Percentiles rank a stretch among this genome's conserved stretches.
Evolutionary conservation across 1,140 invertebrate genomes (phyloP).

Genomic region (Zaprionus lachaisei): DNA sequence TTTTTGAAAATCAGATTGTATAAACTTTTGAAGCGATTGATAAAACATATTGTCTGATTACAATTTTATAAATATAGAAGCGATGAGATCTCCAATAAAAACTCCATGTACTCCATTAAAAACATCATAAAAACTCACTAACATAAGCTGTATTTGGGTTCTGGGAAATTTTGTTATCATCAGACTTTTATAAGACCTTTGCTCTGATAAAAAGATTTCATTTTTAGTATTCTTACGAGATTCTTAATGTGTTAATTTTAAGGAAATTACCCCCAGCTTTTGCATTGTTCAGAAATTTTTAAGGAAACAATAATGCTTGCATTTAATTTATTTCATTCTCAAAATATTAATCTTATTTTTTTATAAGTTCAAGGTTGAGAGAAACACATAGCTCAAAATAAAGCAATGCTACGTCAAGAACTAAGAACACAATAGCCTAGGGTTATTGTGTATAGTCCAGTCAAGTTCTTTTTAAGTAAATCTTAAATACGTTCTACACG

Average conservation of each 20-base stretch:
- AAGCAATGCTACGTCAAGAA: not conserved
- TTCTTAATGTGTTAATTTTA: too few relatives aligned
- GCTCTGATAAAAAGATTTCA: not conserved
- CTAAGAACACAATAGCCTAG: not conserved
- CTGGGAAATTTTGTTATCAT: too few relatives aligned
- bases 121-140: too few relatives aligned
- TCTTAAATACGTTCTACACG: slow-evolving; percentile 60
- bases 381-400: not conserved
- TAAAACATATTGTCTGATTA: too few relatives aligned
- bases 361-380: not conserved
- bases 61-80: too few relatives aligned
- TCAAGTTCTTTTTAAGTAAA: slow-evolving; percentile 25
- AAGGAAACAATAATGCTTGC: not conserved
- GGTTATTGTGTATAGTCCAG: not conserved
- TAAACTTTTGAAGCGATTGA: too few relatives aligned
- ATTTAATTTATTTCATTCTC: slow-evolving; percentile 5
- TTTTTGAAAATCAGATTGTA: too few relatives aligned
- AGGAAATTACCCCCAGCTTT: not conserved
- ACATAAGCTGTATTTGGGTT: too few relatives aligned
- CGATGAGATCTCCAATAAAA: too few relatives aligned
- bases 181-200: not conserved
- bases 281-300: not conserved
- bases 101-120: too few relatives aligned
- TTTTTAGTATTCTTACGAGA: too few relatives aligned
- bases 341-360: slow-evolving; percentile 5